phyloP scores from a whole-genome alignment of 2,888 invertebrate genomes.

The Corbicula japonica region DNA sequence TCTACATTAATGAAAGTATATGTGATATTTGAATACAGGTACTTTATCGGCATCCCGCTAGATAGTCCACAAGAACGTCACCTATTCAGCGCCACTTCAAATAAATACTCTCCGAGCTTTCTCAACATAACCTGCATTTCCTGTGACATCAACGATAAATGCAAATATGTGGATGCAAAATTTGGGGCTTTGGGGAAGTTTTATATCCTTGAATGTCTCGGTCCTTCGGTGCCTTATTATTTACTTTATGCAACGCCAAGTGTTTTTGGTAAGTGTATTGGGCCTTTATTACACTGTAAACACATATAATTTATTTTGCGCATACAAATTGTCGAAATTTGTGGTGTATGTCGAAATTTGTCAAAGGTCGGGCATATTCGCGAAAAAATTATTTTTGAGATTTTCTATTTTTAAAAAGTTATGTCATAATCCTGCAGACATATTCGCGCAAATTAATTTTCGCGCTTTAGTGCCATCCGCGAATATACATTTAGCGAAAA shows the following conservation, averaged over 20 bases:
- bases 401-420: too few relatives aligned
- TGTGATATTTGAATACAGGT: too few relatives aligned
- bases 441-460: too few relatives aligned
- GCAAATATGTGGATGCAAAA: conserved; percentile 91
- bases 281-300: background rate
- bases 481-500: too few relatives aligned
- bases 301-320: too few relatives aligned
- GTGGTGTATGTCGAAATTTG: too few relatives aligned
- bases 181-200: conserved; percentile 91
- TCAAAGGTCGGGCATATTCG: too few relatives aligned
- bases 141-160: conserved; percentile 92
- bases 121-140: conserved; percentile 90
- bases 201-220: conserved; percentile 96
- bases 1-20: too few relatives aligned
- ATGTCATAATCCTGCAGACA: too few relatives aligned
- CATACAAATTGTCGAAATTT: too few relatives aligned
- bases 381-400: too few relatives aligned
- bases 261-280: conserved; percentile 31
- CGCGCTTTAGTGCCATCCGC: too few relatives aligned
- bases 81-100: conserved; percentile 66
- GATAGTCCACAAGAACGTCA: conserved; percentile 38
- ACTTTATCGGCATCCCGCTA: conserved; percentile 38
- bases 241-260: conserved; percentile 62
- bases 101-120: conserved; percentile 42
- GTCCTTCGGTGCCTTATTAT: conserved; percentile 93